Evolutionary conservation across 2,113 vertebrate species (phyloP).

Genomic region (Tinamus guttatus): DNA sequence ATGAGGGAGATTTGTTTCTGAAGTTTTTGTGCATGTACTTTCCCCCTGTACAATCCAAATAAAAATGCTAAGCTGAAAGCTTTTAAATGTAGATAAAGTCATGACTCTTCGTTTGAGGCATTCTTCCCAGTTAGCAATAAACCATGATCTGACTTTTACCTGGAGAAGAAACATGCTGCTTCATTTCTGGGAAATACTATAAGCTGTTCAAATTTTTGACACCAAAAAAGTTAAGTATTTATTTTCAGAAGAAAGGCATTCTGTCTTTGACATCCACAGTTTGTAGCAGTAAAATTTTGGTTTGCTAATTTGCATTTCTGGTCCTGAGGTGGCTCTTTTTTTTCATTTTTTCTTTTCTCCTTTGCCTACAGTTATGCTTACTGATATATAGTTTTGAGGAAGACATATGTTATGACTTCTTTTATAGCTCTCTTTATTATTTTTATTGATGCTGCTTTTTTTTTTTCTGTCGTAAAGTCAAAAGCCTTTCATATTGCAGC

Average conservation of each 20-base stretch:
- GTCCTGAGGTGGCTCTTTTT: not conserved
- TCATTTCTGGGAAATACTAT: conserved; percentile 40
- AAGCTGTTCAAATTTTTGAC: conserved; percentile 24
- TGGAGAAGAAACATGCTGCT: conserved; percentile 5
- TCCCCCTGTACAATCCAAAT: not conserved
- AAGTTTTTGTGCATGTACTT: not conserved
- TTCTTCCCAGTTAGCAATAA: conserved; percentile 14
- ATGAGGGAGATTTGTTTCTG: not conserved
- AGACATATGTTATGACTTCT: conserved; percentile 33
- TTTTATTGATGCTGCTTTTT: conserved; percentile 52
- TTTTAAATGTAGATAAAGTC: conserved; percentile 40
- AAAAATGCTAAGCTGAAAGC: conserved; percentile 23
- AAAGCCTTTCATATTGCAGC: conserved; percentile 60
- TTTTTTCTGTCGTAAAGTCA: not conserved
- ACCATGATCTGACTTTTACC: not conserved
- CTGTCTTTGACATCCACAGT: not conserved
- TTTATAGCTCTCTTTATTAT: conserved; percentile 42
- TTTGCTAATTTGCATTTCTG: not conserved
- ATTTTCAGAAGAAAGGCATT: not conserved
- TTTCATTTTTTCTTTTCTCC: not conserved
- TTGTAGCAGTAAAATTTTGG: not conserved
- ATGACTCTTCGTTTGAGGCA: conserved; percentile 1
- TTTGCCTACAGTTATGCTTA: conserved; percentile 1
- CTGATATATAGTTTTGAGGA: conserved; percentile 40
- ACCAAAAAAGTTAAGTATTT: conserved; percentile 14